These are phyloP conservation scores for Pristionchus fissidentatus DNA, from an alignment of 2,888 invertebrate species.

Conservation along the genomic window DNA sequence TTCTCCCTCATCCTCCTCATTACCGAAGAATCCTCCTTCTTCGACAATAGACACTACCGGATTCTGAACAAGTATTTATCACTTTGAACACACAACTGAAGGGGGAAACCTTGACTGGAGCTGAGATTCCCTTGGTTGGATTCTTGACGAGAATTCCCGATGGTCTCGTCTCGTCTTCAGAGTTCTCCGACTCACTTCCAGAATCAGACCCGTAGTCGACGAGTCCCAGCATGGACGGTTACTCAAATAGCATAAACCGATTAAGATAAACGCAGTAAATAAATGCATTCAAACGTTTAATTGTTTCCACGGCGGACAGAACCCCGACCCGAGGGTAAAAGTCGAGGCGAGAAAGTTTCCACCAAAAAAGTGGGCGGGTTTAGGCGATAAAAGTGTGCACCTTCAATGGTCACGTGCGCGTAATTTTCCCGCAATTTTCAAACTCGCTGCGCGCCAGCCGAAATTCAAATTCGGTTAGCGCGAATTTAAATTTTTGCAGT, in stretches of 20 bases:
- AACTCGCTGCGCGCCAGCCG: too few relatives aligned
- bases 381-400: too few relatives aligned
- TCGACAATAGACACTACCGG: not conserved
- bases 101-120: not conserved
- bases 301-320: too few relatives aligned
- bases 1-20: constrained; percentile 17
- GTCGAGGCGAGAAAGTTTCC: too few relatives aligned
- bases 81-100: not conserved
- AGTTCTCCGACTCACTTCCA: constrained; percentile 50
- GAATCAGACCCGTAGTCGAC: constrained; percentile 54
- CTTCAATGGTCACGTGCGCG: too few relatives aligned
- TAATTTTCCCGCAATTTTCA: too few relatives aligned
- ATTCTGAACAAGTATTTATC: not conserved
- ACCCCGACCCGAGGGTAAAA: too few relatives aligned
- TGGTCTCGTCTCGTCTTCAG: constrained; percentile 26
- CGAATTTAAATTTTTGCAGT: too few relatives aligned
- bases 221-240: constrained; percentile 48
- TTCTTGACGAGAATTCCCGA: constrained; percentile 45
- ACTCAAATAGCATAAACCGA: too few relatives aligned
- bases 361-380: too few relatives aligned
- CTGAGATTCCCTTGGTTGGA: constrained; percentile 15
- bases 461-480: too few relatives aligned
- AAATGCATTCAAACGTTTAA: not conserved
- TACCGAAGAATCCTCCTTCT: constrained; percentile 41
- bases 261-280: not conserved